phyloP scores from a whole-genome alignment of 2,888 invertebrate genomes.

The Stenchaetothrips biformis region DNA sequence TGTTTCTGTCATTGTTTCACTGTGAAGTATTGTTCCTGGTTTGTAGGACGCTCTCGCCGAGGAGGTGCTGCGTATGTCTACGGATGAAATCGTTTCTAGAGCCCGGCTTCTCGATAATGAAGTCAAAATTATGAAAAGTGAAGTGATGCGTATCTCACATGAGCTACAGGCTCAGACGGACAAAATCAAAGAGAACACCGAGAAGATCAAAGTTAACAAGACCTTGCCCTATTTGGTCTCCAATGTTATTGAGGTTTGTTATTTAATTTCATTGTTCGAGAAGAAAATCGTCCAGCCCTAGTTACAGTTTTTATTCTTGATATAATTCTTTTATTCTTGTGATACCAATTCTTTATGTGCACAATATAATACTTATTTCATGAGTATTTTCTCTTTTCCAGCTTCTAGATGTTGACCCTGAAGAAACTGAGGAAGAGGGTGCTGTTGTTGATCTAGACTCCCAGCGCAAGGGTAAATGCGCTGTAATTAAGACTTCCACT shows the following conservation, averaged over 20 bases:
- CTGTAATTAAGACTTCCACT: constrained; percentile 98
- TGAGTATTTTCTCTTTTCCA: constrained; percentile 38
- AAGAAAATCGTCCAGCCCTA: background rate
- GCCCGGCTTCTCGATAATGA: constrained; percentile 96
- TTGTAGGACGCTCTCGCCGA: constrained; percentile 68
- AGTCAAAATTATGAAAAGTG: constrained; percentile 98
- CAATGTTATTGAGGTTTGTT: constrained; percentile 85
- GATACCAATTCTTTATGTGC: no score
- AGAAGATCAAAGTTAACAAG: constrained; percentile 85
- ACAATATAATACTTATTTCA: background rate
- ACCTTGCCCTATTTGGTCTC: constrained; percentile 95
- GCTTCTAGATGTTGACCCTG: constrained; percentile 95
- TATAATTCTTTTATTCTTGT: no score
- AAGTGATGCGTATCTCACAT: constrained; percentile 95
- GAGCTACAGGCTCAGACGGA: constrained; percentile 90
- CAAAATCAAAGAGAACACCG: constrained; percentile 97
- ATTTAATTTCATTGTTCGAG: background rate
- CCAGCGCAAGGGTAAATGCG: constrained; percentile 97
- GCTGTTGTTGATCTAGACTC: constrained; percentile 98
- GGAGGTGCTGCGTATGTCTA: constrained; percentile 88
- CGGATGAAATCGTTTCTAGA: constrained; percentile 87
- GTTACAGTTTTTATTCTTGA: no score
- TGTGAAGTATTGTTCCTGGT: background rate
- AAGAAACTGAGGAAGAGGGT: constrained; percentile 95
- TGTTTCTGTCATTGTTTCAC: background rate